Base-by-base conservation (phyloP, 2,888 invertebrate species). In the Panopea generosa region DNA sequence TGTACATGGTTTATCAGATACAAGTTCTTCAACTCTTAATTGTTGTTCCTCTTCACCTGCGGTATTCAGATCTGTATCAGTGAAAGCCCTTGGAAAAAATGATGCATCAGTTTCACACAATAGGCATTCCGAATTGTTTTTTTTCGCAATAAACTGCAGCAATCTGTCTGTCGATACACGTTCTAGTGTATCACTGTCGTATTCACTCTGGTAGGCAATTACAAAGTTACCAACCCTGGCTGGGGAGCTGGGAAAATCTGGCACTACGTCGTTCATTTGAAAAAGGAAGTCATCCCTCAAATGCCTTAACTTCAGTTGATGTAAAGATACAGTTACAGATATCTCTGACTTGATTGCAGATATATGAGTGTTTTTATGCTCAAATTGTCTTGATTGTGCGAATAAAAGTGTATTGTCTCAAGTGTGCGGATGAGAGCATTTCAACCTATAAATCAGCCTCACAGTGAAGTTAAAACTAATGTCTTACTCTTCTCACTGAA, bases 61-160 rank as follows among this genome's bases (percentile, higher is more conserved):
- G 4, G 3, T 16, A 18, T 45, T 20, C 4, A 4, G 45, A 45
- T 45, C 45, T 38, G 43, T 24, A 24, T 81, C 77, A 26, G 81
- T 77, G 22, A 77, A 75, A 16, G 81, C 81, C 20, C 81, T 53
- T 6, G 81, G 81, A 62, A 77, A 69, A 45, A 75, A 81, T 7
- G 77, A 59, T n/a, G 26, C 20, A 52, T 81, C 77, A 24, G 55
- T 62, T n/a, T 57, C 70, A 62, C 43, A 52, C 1, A 79, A n/a
- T 24, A 52, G 16, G 11, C 50, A 40, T 2, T 20, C 50, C 22
- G n/a, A 16, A 16, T 18, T 38, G 38, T 59, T 57, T 11, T 50
- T 52, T 7, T 11, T 33, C 16, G 70, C 27, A 6, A 73, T 62
- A 16, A 61, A 73, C 26, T 66, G 26, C 7, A 76, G 50, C 18